Percentiles rank a stretch among this genome's conserved stretches.
These are phyloP conservation scores for Erpetoichthys calabaricus DNA, from an alignment of 2,797 vertebrate genomes.

Conservation along the genomic window DNA sequence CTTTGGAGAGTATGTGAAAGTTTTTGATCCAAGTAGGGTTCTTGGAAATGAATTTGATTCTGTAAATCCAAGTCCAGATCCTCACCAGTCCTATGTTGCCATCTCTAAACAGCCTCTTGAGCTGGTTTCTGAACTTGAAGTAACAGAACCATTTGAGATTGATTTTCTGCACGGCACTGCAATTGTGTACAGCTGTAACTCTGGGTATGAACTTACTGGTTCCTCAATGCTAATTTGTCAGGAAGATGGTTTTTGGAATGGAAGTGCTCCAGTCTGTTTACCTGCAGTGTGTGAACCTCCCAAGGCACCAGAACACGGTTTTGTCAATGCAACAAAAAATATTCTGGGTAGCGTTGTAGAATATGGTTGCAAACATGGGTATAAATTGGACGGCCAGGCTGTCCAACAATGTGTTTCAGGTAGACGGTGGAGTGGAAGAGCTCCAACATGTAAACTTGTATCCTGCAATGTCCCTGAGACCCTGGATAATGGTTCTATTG, in stretches of 20 bases:
- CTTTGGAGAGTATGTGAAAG: slow-evolving; percentile 71
- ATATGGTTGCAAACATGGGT: slow-evolving; percentile 72
- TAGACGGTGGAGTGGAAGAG: slow-evolving; percentile 60
- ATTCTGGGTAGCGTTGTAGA: slow-evolving; percentile 51
- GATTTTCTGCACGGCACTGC: slow-evolving; percentile 68
- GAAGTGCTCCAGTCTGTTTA: slow-evolving; percentile 71
- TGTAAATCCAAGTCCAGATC: slow-evolving; percentile 15
- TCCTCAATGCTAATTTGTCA: slow-evolving; percentile 60
- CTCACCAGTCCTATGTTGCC: slow-evolving; percentile 11
- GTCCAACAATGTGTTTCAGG: slow-evolving; percentile 66
- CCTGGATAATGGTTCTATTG: slow-evolving; percentile 51
- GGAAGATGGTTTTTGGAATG: slow-evolving; percentile 85
- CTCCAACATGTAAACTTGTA: slow-evolving; percentile 56
- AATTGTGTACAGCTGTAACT: slow-evolving; percentile 68
- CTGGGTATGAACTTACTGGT: slow-evolving; percentile 69
- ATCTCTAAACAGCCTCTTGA: slow-evolving; percentile 17
- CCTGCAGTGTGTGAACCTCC: slow-evolving; percentile 69
- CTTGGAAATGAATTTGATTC: slow-evolving; percentile 15
- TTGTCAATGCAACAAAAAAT: slow-evolving; percentile 60
- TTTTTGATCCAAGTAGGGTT: slow-evolving; percentile 31
- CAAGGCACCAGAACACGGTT: slow-evolving; percentile 57
- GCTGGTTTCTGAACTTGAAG: slow-evolving; percentile 18
- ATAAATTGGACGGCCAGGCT: slow-evolving; percentile 57
- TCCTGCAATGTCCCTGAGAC: slow-evolving; percentile 54
- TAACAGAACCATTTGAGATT: slow-evolving; percentile 32